Evolutionary conservation across 2,797 vertebrate genomes (phyloP).

Genomic region (Dendrocincla tyrannina): DNA sequence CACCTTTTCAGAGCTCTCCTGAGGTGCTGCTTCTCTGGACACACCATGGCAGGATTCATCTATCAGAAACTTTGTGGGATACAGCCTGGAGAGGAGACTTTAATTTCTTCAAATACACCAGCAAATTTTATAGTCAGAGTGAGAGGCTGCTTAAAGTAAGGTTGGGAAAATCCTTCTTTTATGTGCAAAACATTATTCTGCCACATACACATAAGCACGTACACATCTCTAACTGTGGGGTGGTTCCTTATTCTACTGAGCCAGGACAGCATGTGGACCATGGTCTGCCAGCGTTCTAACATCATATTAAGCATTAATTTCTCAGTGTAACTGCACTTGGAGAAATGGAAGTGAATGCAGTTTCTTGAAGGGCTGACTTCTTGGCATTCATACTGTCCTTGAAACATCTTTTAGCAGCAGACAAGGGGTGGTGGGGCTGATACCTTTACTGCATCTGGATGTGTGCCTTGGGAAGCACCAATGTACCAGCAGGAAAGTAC

Average conservation of each 20-base stretch:
- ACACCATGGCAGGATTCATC: not conserved
- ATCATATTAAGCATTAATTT: not conserved
- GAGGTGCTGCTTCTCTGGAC: not conserved
- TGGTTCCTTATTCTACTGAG: not conserved
- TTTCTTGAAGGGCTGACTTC: not conserved
- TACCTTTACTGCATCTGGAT: not conserved
- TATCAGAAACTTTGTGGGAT: not conserved
- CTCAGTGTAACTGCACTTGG: not conserved
- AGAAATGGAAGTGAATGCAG: not conserved
- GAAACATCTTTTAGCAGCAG: not conserved
- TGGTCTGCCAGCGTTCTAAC: not conserved
- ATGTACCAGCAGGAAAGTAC: not conserved
- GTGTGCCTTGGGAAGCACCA: not conserved
- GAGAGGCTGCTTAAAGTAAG: not conserved
- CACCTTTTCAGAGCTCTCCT: not conserved
- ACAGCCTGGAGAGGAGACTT: not conserved
- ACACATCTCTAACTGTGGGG: accelerated
- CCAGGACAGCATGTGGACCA: not conserved
- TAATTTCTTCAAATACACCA: not conserved
- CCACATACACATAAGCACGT: not conserved
- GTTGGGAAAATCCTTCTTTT: not conserved
- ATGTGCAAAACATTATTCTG: not conserved
- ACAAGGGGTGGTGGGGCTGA: not conserved
- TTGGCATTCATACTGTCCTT: not conserved
- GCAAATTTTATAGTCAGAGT: not conserved